Conservation (phyloP, 2,113 vertebrate species). For the Xenopus tropicalis region DNA sequence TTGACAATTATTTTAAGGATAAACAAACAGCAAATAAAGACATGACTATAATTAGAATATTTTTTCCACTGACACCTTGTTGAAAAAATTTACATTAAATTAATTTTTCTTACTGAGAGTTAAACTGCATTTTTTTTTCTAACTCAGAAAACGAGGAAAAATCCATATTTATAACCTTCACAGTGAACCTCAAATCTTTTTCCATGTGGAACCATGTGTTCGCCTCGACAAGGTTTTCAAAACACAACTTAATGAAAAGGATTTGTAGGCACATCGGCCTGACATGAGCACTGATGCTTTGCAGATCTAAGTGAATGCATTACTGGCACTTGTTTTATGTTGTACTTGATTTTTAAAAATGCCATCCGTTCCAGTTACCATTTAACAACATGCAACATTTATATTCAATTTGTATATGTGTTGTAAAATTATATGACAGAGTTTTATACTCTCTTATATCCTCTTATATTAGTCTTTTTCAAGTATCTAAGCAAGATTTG, state of each 20-base stretch:
- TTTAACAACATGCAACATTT: conserved; percentile 20
- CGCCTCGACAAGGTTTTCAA: conserved; percentile 16
- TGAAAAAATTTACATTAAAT: no score
- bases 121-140: background rate
- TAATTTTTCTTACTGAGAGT: no score
- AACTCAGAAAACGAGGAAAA: background rate
- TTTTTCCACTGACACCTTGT: no score
- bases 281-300: conserved; percentile 33
- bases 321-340: conserved; percentile 24
- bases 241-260: conserved; percentile 41
- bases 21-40: no score
- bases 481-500: no score
- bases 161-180: conserved; percentile 25
- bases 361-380: conserved; percentile 22
- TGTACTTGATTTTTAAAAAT: conserved; percentile 30
- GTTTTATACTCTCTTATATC: no score
- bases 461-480: no score
- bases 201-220: conserved; percentile 25
- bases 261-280: conserved; percentile 37
- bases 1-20: no score
- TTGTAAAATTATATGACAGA: background rate
- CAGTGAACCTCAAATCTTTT: conserved; percentile 13
- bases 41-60: no score
- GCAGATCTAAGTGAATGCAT: conserved; percentile 32
- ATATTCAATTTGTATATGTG: conserved; percentile 10